Conservation (phyloP, 2,797 vertebrate genomes). For the Huso huso region DNA sequence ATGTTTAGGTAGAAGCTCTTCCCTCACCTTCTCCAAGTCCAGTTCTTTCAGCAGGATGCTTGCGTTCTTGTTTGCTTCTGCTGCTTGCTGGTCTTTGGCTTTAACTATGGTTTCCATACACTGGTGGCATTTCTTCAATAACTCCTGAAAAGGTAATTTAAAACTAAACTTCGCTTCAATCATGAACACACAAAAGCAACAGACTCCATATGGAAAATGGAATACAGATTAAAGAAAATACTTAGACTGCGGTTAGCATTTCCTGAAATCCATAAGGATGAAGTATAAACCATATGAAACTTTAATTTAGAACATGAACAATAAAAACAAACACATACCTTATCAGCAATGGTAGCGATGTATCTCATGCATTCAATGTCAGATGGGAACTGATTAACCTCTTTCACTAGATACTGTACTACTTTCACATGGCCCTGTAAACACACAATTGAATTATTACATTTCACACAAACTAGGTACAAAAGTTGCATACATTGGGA, state of each 20-base stretch:
- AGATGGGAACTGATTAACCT: conserved; percentile 96
- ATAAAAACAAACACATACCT: conserved; percentile 56
- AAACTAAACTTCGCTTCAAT: not conserved
- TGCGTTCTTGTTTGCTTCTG: conserved; percentile 97
- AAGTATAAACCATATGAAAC: no score
- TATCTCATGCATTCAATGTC: conserved; percentile 99
- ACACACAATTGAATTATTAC: not conserved
- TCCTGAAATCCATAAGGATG: no score
- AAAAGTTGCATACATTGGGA: not conserved
- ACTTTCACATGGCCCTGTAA: conserved; percentile 93
- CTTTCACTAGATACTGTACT: conserved; percentile 96
- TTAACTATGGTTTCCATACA: conserved; percentile 99
- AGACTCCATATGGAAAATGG: no score
- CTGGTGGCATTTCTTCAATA: conserved; percentile 96
- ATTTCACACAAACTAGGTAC: no score
- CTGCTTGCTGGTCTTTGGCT: conserved; percentile 98
- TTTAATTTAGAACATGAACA: not conserved
- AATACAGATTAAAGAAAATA: no score
- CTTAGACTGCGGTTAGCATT: no score
- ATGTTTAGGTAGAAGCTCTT: no score
- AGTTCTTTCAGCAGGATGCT: conserved; percentile 95
- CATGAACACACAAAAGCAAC: not conserved
- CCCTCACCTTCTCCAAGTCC: conserved; percentile 86
- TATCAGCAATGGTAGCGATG: conserved; percentile 95
- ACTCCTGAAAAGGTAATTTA: conserved; percentile 62